These are phyloP conservation scores for Podilymbus podiceps DNA, from an alignment of 2,113 vertebrate genomes.

Conservation along the genomic window DNA sequence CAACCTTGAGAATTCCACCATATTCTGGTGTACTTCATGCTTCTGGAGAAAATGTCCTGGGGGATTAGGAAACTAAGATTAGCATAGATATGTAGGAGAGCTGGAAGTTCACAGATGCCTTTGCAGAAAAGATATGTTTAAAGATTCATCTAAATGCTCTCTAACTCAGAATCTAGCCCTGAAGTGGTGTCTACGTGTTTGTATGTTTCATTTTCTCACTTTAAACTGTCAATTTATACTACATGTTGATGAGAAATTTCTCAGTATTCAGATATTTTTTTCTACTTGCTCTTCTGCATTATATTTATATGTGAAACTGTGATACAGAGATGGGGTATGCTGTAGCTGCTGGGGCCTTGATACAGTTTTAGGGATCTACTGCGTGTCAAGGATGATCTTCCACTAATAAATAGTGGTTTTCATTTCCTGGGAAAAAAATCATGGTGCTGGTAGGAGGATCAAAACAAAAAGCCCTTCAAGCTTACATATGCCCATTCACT, in stretches of 20 bases:
- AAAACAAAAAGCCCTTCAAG: not conserved
- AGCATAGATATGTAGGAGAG: not conserved
- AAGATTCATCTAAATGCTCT: not conserved
- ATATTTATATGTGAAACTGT: not conserved
- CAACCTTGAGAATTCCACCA: not conserved
- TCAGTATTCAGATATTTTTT: not conserved
- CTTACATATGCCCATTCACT: not conserved
- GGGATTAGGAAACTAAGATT: constrained; percentile 4
- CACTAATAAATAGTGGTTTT: not conserved
- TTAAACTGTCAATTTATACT: not conserved
- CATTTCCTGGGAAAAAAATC: not conserved
- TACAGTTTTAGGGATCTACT: not conserved
- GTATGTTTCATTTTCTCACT: not conserved
- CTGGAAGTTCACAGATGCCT: not conserved
- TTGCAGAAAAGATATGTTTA: not conserved
- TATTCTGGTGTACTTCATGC: not conserved
- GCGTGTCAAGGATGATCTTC: not conserved
- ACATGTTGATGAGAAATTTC: not conserved
- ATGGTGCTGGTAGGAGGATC: not conserved
- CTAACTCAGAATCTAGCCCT: not conserved
- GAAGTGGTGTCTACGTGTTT: not conserved
- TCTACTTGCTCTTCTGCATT: not conserved
- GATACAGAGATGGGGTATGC: not conserved
- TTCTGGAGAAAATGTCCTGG: not conserved
- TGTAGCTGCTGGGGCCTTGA: not conserved